phyloP scores from a whole-genome alignment of 2,113 vertebrate genomes.

The Lepisosteus osseus region DNA sequence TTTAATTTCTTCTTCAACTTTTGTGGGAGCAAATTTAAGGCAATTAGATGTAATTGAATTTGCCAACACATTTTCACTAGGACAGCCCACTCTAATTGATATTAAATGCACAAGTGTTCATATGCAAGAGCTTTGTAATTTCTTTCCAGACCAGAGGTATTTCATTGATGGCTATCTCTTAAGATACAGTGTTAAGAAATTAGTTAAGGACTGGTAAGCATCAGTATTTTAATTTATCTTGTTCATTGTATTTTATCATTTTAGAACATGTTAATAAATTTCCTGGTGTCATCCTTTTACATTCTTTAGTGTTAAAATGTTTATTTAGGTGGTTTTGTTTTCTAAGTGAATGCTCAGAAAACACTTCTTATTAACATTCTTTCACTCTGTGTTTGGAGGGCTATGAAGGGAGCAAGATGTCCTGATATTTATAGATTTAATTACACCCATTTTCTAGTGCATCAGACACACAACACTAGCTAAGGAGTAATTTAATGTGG shows the following conservation, averaged over 20 bases:
- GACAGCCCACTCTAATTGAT: slow-evolving; percentile 15
- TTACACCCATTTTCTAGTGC: not conserved
- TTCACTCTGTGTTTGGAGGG: not conserved
- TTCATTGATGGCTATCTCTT: too few relatives aligned
- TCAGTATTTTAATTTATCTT: too few relatives aligned
- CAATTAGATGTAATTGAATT: slow-evolving; percentile 37
- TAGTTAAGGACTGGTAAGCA: too few relatives aligned
- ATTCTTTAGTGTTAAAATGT: too few relatives aligned
- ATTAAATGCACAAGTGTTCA: slow-evolving; percentile 22
- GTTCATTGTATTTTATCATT: too few relatives aligned
- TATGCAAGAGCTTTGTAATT: slow-evolving; percentile 21
- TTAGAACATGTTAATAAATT: too few relatives aligned
- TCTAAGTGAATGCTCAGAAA: not conserved
- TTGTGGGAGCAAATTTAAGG: slow-evolving; percentile 32
- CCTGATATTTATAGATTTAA: not conserved
- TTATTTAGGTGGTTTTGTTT: not conserved
- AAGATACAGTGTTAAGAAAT: too few relatives aligned
- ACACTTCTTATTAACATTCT: not conserved
- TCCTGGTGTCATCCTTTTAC: too few relatives aligned
- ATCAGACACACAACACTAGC: not conserved
- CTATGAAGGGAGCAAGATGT: slow-evolving; percentile 7
- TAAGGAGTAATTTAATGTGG: not conserved
- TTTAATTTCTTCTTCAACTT: slow-evolving; percentile 35
- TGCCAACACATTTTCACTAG: slow-evolving; percentile 23
- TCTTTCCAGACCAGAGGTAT: not conserved